Conservation (phyloP, 2,797 vertebrate genomes). For the Fundulus diaphanus region DNA sequence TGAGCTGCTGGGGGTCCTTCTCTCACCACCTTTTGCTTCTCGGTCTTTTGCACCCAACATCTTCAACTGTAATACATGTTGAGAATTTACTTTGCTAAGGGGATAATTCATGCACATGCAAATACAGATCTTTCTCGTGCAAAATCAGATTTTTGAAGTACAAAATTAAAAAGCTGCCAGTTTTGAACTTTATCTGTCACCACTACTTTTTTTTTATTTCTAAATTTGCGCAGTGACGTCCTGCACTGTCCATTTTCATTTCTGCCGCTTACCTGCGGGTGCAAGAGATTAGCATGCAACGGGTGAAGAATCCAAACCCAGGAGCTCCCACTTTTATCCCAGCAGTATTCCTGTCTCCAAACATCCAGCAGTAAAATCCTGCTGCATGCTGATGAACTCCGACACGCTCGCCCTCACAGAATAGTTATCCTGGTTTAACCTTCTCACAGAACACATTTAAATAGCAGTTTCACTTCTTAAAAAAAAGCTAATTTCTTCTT, state of each 20-base stretch:
- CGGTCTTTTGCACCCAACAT: slow-evolving; percentile 11
- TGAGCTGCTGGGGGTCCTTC: slow-evolving; percentile 54
- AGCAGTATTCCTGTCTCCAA: slow-evolving; percentile 49
- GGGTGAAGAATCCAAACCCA: slow-evolving; percentile 36
- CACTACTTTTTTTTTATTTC: background rate
- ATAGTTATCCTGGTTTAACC: background rate
- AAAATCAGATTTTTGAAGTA: too few species aligned
- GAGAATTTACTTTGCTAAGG: background rate
- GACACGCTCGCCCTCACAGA: background rate
- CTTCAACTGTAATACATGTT: background rate
- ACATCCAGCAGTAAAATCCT: slow-evolving; percentile 16
- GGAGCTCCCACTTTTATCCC: slow-evolving; percentile 60
- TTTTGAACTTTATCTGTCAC: background rate
- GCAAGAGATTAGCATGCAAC: slow-evolving; percentile 42
- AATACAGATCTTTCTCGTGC: too few species aligned
- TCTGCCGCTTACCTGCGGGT: slow-evolving; percentile 27
- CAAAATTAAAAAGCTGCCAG: background rate
- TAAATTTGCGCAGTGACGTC: background rate
- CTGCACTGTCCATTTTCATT: background rate
- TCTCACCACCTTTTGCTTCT: slow-evolving; percentile 2
- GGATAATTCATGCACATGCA: too few species aligned
- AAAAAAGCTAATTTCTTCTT: background rate
- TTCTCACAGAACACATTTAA: background rate
- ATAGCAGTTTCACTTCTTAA: background rate
- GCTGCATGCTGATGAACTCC: slow-evolving; percentile 5